Percentiles rank a stretch among this genome's conserved stretches.
phyloP scores from a whole-genome alignment of 2,113 vertebrate species.

The Aegithalos caudatus region DNA sequence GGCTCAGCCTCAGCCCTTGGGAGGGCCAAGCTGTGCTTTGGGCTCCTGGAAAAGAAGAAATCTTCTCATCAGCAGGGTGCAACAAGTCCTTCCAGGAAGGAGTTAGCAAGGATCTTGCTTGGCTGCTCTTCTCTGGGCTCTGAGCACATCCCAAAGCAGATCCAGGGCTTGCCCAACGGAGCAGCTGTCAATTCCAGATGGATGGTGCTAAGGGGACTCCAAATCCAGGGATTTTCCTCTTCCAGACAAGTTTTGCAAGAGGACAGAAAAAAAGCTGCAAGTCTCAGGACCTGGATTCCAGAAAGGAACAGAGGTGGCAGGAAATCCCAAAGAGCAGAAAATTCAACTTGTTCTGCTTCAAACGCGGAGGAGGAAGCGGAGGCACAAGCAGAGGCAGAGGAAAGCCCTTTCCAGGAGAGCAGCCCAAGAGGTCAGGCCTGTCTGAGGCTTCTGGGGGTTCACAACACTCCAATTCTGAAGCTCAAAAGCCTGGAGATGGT shows the following conservation, averaged over 20 bases:
- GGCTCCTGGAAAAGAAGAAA: neutral
- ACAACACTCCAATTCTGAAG: rapidly evolving
- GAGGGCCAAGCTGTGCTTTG: neutral
- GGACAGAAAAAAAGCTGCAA: neutral
- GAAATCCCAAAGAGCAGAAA: slow-evolving; percentile 1
- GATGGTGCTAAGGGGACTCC: neutral
- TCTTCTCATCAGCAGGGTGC: neutral
- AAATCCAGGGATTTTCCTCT: neutral
- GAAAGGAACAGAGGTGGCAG: neutral
- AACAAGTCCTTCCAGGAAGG: neutral
- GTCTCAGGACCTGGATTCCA: neutral
- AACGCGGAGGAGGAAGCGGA: neutral
- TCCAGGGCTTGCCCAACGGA: neutral
- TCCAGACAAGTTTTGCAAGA: neutral
- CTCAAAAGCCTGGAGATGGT: neutral
- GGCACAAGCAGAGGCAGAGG: neutral
- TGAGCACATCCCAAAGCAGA: neutral
- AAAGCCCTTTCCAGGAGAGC: neutral
- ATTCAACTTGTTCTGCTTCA: neutral
- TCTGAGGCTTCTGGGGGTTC: neutral
- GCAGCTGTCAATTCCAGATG: neutral
- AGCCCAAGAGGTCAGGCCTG: neutral
- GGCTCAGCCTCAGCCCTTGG: neutral
- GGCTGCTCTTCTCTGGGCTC: rapidly evolving
- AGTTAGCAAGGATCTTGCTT: neutral